phyloP scores from a whole-genome alignment of 2,113 vertebrate genomes.

The Hydrolagus affinis region DNA sequence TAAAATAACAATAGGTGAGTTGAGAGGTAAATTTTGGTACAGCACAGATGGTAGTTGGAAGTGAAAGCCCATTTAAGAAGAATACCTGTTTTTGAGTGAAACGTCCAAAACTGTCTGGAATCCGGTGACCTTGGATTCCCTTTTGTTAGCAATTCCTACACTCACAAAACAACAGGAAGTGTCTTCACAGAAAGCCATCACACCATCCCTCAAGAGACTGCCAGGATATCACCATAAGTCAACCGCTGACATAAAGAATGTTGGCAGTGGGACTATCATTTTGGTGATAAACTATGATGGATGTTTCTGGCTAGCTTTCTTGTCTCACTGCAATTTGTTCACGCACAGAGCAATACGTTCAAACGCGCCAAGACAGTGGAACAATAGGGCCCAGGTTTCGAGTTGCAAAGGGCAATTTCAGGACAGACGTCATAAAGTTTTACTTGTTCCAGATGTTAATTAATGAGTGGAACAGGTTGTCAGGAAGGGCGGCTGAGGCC shows the following conservation, averaged over 20 bases:
- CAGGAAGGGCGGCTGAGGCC: too few relatives aligned
- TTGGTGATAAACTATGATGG: neutral
- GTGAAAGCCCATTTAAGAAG: neutral
- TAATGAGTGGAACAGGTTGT: too few relatives aligned
- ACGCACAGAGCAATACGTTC: too few relatives aligned
- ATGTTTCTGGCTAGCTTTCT: neutral
- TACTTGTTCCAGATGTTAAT: too few relatives aligned
- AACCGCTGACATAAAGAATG: neutral
- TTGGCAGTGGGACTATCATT: neutral
- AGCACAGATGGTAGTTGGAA: neutral
- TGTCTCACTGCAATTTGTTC: neutral
- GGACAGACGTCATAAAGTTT: too few relatives aligned
- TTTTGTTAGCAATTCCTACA: neutral
- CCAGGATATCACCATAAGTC: neutral
- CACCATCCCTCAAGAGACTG: neutral
- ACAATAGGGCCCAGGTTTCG: too few relatives aligned
- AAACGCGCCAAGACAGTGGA: too few relatives aligned
- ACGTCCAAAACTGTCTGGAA: neutral
- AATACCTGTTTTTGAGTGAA: neutral
- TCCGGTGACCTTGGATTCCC: neutral
- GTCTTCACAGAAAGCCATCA: neutral
- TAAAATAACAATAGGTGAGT: neutral
- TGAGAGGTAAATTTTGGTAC: neutral
- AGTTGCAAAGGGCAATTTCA: too few relatives aligned
- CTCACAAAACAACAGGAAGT: neutral